A percentile compares a stretch with the other conserved stretches of the same genome.
Conservation (phyloP, 2,113 vertebrate species). For the Gorsachius goisagi region DNA sequence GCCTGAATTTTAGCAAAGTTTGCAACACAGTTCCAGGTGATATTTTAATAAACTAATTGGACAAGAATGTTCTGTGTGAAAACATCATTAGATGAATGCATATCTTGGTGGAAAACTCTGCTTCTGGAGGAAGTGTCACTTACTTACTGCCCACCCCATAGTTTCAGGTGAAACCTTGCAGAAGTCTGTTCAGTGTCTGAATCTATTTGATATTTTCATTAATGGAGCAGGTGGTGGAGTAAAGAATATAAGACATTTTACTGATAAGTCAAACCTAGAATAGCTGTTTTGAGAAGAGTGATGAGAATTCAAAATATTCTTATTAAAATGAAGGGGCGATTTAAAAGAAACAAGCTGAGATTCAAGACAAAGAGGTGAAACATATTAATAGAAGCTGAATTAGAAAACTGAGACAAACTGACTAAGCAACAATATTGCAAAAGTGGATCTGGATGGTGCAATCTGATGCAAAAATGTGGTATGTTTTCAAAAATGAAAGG, state of each 20-base stretch:
- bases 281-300: neutral
- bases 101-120: neutral
- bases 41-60: neutral
- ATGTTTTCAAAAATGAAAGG: neutral
- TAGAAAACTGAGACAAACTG: neutral
- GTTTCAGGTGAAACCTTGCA: neutral
- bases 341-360: neutral
- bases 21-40: neutral
- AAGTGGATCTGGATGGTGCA: neutral
- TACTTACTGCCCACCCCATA: neutral
- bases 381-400: neutral
- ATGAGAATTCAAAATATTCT: neutral
- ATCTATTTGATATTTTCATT: neutral
- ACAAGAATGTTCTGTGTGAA: neutral
- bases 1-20: neutral
- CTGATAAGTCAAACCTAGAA: neutral
- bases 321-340: neutral
- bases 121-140: neutral
- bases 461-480: neutral
- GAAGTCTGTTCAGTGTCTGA: neutral
- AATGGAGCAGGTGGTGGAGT: neutral
- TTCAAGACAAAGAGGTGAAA: neutral
- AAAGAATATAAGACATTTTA: neutral
- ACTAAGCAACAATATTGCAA: neutral
- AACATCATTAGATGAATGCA: neutral